Percentiles rank a stretch among this genome's conserved stretches.
Conservation (phyloP, 2,888 invertebrate genomes). For the Zygaena filipendulae region DNA sequence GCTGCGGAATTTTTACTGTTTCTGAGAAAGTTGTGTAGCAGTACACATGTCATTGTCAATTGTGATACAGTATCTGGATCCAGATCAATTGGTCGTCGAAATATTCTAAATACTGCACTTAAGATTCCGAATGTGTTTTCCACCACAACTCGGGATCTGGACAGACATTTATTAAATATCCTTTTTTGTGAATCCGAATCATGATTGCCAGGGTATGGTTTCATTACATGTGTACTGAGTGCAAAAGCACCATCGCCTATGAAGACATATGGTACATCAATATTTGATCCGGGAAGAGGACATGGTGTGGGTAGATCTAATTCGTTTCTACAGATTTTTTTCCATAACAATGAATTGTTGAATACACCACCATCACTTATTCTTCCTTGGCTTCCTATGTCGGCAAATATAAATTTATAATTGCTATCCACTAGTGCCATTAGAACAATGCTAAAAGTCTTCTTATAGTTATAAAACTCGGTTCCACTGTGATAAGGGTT, state of each 20-base stretch:
- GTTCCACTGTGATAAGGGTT: slow-evolving; percentile 14
- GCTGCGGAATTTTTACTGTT: slow-evolving; percentile 12
- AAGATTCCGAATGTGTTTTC: slow-evolving; percentile 19
- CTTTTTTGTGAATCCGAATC: slow-evolving; percentile 5
- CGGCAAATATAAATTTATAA: slow-evolving; percentile 15
- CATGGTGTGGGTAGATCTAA: slow-evolving; percentile 18
- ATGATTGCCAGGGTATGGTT: slow-evolving; percentile 12
- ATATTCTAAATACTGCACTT: slow-evolving; percentile 14
- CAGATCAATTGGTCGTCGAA: slow-evolving; percentile 13
- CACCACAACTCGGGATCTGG: too few relatives aligned
- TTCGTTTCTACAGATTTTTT: slow-evolving; percentile 18
- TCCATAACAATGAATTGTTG: slow-evolving; percentile 19
- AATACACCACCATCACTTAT: slow-evolving; percentile 19
- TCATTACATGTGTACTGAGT: slow-evolving; percentile 13
- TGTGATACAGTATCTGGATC: slow-evolving; percentile 9
- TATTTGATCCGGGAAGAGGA: slow-evolving; percentile 12
- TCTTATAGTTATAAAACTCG: slow-evolving; percentile 16
- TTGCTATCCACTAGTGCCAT: slow-evolving; percentile 16
- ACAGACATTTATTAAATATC: slow-evolving; percentile 10
- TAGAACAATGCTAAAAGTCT: slow-evolving; percentile 17
- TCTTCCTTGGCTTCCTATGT: slow-evolving; percentile 21
- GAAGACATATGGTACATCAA: slow-evolving; percentile 14
- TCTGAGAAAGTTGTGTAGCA: slow-evolving; percentile 18
- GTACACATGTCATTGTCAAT: slow-evolving; percentile 16
- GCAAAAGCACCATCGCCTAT: slow-evolving; percentile 17